Evolutionary conservation across 2,888 invertebrate genomes (phyloP).

Genomic region (Rhabditoides inermis): DNA sequence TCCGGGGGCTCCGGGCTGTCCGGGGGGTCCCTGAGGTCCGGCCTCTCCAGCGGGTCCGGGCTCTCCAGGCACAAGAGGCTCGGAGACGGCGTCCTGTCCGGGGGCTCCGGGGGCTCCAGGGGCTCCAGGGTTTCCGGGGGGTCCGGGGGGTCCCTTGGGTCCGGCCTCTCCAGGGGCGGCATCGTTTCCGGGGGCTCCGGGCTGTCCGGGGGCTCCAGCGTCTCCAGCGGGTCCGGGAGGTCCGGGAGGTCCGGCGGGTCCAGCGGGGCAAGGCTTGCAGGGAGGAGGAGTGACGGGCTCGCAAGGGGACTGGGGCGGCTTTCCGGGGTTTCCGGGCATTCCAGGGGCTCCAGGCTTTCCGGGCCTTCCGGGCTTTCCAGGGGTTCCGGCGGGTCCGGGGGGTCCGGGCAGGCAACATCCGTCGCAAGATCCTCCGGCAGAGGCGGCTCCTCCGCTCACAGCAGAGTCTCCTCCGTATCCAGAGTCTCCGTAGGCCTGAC

Average conservation of each 20-base stretch:
- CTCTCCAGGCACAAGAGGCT: slow-evolving; percentile 23
- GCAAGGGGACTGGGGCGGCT: slow-evolving; percentile 34
- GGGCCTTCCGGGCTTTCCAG: too few species aligned
- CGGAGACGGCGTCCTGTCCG: slow-evolving; percentile 19
- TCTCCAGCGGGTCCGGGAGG: slow-evolving; percentile 28
- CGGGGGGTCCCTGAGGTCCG: slow-evolving; percentile 24
- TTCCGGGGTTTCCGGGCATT: slow-evolving; percentile 35
- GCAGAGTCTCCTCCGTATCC: too few species aligned
- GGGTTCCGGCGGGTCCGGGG: too few species aligned
- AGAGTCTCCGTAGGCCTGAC: too few species aligned
- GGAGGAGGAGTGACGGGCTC: slow-evolving; percentile 40
- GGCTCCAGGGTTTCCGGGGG: slow-evolving; percentile 33
- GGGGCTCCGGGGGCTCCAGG: slow-evolving; percentile 30
- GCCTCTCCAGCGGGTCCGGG: slow-evolving; percentile 24
- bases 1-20: slow-evolving; percentile 22
- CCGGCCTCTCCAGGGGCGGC: slow-evolving; percentile 29
- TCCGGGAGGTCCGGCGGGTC: slow-evolving; percentile 38
- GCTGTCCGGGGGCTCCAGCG: slow-evolving; percentile 27
- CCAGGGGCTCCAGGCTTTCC: slow-evolving; percentile 42
- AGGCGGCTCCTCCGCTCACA: too few species aligned
- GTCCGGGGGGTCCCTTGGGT: slow-evolving; percentile 35
- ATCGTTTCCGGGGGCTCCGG: slow-evolving; percentile 31
- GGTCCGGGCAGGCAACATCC: too few species aligned
- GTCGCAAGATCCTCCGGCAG: too few species aligned
- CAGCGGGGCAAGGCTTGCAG: slow-evolving; percentile 40